Conservation (phyloP, 2,797 vertebrate species). For the Moxostoma hubbsi region DNA sequence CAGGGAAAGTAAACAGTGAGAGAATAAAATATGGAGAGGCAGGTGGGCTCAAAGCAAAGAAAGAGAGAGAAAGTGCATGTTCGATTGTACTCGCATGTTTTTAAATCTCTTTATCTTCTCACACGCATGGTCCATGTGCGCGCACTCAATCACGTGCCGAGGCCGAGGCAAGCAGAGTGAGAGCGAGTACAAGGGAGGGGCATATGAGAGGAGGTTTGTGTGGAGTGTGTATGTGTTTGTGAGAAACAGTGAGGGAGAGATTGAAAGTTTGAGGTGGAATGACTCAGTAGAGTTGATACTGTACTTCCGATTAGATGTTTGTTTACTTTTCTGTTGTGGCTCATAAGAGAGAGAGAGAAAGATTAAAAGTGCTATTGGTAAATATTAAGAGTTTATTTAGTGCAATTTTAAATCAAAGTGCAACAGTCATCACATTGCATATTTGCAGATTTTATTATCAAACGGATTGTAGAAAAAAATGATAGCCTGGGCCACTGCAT, state of each 20-base stretch:
- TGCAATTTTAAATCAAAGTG: background rate
- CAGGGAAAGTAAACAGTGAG: conserved; percentile 4
- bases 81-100: conserved; percentile 74
- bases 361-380: conserved; percentile 4
- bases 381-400: conserved; percentile 12
- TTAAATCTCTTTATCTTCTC: conserved; percentile 82
- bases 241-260: conserved; percentile 44
- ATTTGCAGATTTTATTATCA: background rate
- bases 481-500: too few relatives aligned
- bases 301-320: conserved; percentile 46
- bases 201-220: conserved; percentile 28
- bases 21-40: conserved; percentile 9
- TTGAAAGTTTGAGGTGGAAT: conserved; percentile 44
- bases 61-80: conserved; percentile 56
- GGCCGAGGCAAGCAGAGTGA: conserved; percentile 72
- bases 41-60: conserved; percentile 41
- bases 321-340: conserved; percentile 26
- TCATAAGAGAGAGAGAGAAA: background rate
- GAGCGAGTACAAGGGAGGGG: conserved; percentile 59
- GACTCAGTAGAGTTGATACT: conserved; percentile 22
- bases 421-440: background rate
- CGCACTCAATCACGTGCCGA: conserved; percentile 79
- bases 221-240: conserved; percentile 40
- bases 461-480: too few relatives aligned
- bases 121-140: conserved; percentile 81